Evolutionary conservation across 2,113 vertebrate genomes (phyloP).

Genomic region (Bombycilla garrulus): DNA sequence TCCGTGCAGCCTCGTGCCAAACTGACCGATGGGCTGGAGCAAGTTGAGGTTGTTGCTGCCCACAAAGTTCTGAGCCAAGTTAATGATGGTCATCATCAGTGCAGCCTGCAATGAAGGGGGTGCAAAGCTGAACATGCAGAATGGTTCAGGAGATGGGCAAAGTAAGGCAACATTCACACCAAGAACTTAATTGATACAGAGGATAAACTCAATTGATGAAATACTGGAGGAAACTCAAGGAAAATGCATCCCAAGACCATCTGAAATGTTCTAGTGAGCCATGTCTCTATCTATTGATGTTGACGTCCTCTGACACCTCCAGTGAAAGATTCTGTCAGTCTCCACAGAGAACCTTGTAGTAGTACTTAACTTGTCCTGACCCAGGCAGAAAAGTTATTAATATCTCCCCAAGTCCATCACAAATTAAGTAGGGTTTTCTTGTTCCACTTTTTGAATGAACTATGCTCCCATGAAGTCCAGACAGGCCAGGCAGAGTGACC

Average conservation of each 20-base stretch:
- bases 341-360: not conserved
- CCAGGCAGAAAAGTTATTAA: not conserved
- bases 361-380: not conserved
- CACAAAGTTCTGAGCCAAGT: conserved; percentile 95
- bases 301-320: not conserved
- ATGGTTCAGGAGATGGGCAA: not conserved
- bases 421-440: not conserved
- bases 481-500: not conserved
- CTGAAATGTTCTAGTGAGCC: not conserved
- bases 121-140: not conserved
- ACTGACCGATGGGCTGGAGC: conserved; percentile 93
- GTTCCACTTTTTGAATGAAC: not conserved
- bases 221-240: not conserved
- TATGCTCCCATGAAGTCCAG: not conserved
- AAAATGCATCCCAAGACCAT: not conserved
- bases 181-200: not conserved
- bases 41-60: conserved; percentile 98
- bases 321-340: not conserved
- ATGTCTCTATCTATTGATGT: rapidly evolving
- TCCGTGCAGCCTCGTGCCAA: conserved; percentile 93
- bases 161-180: not conserved
- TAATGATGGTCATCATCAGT: conserved; percentile 97
- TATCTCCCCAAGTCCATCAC: not conserved
- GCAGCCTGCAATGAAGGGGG: conserved; percentile 74
- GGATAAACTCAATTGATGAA: not conserved